Evolutionary conservation across 2,888 invertebrate species (phyloP), one percentile per base, ranked within the genome.

Genomic region (Aporophyla lueneburgensis): DNA sequence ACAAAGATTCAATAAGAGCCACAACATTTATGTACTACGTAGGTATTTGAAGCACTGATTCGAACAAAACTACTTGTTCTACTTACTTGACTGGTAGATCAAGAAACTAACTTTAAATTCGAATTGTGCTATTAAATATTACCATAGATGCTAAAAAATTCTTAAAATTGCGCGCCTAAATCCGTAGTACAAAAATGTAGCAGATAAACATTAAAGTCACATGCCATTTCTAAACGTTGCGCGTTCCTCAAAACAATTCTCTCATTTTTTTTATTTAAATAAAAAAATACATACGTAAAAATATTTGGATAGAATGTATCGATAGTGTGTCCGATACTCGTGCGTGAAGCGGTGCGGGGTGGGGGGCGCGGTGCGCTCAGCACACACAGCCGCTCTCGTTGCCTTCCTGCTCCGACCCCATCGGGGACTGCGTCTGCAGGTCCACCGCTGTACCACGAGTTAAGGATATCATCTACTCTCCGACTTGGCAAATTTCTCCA

Each of bases 371-470:
- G 76, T 73, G 79, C 80, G 80, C 80, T 97, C 97, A 98, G 97
- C 98, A 98, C 96, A 98, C 98, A 96, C 98, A 98, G 93, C 98
- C 98, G 89, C 98, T 97, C 95, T 98, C 98, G 93, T 97, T 97
- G 93, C 98, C 98, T 91, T 97, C 97, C 93, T 98, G 98, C 94
- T 98, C 98, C 88, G 97, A 98, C 94, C 98, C 98, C 96, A 98
- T 97, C 90, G 98, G 97, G 87, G 98, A 97, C 96, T 98, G 98
- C 88, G 98, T 98, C 97, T 98, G 98, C 90, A 98, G 97, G 94
- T 98, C 98, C 95, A 98, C 98, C 95, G 98, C 98, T 98, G 97
- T 74, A 66, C 88, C 91, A 71, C 43, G 88, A 91, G 94, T 95
- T 91, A 94, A 94, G 95, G 93, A 87, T 67, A 71, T 82, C 54